Evolutionary conservation across 1,140 invertebrate species (phyloP).

Genomic region (Brachionus paranguensis): DNA sequence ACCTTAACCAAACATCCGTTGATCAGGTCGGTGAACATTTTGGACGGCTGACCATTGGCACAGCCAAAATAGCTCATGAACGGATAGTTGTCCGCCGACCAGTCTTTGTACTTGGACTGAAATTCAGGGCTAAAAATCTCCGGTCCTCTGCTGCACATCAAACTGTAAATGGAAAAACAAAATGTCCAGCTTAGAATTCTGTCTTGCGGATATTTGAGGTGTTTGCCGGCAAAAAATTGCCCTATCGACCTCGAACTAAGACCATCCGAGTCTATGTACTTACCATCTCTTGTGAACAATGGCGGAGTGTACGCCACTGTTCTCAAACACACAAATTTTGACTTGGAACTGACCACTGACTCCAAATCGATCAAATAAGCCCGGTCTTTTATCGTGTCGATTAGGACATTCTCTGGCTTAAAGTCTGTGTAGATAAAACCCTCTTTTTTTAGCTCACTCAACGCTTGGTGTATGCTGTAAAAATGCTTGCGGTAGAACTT

Average conservation of each 20-base stretch:
- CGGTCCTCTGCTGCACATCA: not conserved
- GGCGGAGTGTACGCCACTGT: constrained; percentile 32
- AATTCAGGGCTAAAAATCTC: not conserved
- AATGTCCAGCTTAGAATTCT: constrained; percentile 32
- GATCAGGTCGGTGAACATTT: constrained; percentile 16
- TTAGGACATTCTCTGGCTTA: constrained; percentile 18
- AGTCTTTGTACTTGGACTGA: constrained; percentile 12
- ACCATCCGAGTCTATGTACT: not conserved
- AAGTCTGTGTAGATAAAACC: constrained; percentile 36
- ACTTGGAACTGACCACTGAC: constrained; percentile 16
- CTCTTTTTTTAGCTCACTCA: not conserved
- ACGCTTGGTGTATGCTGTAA: not conserved
- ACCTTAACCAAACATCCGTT: constrained; percentile 25
- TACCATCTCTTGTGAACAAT: not conserved
- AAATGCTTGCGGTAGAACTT: not conserved
- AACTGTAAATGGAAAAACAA: constrained; percentile 37
- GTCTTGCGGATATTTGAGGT: not conserved
- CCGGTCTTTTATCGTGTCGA: not conserved
- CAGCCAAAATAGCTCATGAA: constrained; percentile 34
- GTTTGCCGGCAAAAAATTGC: not conserved
- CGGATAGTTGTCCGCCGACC: not conserved
- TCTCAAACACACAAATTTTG: constrained; percentile 21
- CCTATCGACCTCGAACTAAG: not conserved
- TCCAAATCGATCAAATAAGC: constrained; percentile 35
- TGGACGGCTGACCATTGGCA: not conserved